These are phyloP conservation scores for Pluvianellus socialis DNA, from an alignment of 2,113 vertebrate genomes.

Conservation along the genomic window DNA sequence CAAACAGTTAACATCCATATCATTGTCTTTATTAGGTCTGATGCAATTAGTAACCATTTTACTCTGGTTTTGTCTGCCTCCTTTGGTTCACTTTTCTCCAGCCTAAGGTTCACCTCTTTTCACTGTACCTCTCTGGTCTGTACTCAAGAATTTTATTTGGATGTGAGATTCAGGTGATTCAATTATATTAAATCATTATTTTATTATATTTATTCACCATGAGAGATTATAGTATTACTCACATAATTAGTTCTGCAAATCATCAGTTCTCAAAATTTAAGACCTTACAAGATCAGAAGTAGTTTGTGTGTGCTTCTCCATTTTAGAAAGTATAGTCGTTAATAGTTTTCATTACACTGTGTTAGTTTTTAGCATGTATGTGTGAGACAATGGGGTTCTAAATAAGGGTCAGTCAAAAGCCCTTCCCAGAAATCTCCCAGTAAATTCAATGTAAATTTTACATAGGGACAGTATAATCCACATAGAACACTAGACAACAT, in stretches of 20 bases:
- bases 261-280: neutral
- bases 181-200: neutral
- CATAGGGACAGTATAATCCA: neutral
- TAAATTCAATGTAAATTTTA: neutral
- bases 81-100: neutral
- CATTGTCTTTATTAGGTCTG: neutral
- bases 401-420: rapidly evolving
- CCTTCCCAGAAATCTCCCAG: neutral
- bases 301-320: neutral
- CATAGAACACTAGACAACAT: neutral
- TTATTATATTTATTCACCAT: neutral
- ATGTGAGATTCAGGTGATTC: neutral
- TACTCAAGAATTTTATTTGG: neutral
- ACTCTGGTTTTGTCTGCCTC: neutral
- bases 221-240: neutral
- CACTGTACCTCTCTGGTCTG: neutral
- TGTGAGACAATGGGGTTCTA: neutral
- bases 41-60: neutral
- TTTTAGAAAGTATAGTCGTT: neutral
- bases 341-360: neutral
- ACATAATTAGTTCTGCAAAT: neutral
- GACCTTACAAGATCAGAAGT: neutral
- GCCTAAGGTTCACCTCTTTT: neutral
- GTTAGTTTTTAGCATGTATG: neutral
- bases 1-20: neutral